Evolutionary conservation across 2,888 invertebrate species (phyloP).

Genomic region (Macrophya annulata): DNA sequence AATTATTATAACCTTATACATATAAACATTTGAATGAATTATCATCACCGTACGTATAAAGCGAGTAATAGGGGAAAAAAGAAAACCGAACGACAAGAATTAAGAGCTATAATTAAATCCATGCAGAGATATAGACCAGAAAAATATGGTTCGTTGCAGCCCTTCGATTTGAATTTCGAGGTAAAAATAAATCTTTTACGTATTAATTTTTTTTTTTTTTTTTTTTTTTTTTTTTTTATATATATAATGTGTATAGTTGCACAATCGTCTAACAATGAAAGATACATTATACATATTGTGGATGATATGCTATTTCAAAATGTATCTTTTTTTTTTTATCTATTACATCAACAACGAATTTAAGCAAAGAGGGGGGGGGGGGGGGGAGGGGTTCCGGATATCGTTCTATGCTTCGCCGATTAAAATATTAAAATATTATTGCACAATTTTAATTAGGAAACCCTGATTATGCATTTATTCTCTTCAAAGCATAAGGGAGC

Average conservation of each 20-base stretch:
- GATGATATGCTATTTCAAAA: neutral
- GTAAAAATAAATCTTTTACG: neutral
- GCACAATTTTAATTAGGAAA: slow-evolving; percentile 34
- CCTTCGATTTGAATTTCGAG: neutral
- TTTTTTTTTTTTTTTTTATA: too few species aligned
- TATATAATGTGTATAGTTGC: slow-evolving; percentile 6
- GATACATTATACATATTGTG: neutral
- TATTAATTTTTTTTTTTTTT: too few species aligned
- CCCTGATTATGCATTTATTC: slow-evolving; percentile 21
- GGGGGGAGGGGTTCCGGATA: neutral
- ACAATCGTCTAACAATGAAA: neutral
- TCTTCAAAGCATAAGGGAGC: neutral
- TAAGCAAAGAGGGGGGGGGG: too few species aligned
- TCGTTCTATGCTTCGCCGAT: slow-evolving; percentile 36
- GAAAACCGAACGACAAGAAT: slow-evolving; percentile 41
- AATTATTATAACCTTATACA: slow-evolving; percentile 15
- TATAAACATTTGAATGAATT: slow-evolving; percentile 25
- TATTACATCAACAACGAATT: neutral
- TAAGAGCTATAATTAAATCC: neutral
- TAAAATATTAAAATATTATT: slow-evolving; percentile 51
- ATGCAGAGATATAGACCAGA: slow-evolving; percentile 43
- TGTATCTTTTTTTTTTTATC: neutral
- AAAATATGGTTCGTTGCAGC: slow-evolving; percentile 23
- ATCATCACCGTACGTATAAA: slow-evolving; percentile 40
- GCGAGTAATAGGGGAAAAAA: slow-evolving; percentile 35